Conservation (phyloP, 2,113 vertebrate genomes). For the Phaethornis superciliosus region DNA sequence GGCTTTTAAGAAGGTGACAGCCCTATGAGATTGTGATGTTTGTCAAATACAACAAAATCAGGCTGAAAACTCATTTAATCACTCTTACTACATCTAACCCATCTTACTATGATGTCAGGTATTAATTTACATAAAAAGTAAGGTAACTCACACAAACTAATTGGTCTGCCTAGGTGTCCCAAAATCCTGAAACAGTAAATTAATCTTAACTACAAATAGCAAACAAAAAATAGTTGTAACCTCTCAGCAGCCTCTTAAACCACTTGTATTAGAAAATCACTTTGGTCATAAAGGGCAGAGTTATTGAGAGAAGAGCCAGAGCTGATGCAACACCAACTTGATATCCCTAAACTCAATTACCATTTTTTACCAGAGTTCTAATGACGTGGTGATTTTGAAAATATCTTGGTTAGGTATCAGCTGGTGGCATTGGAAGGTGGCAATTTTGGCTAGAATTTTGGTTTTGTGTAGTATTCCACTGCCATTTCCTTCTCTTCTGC, state of each 20-base stretch:
- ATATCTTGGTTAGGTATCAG: background rate
- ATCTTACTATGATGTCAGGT: background rate
- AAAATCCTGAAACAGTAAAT: background rate
- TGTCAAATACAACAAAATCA: background rate
- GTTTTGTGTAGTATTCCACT: background rate
- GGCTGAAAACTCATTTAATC: background rate
- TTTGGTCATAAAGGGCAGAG: background rate
- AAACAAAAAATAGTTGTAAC: background rate
- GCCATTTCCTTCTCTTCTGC: background rate
- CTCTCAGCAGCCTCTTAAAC: background rate
- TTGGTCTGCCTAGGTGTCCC: background rate
- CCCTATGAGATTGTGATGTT: background rate
- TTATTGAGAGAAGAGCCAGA: background rate
- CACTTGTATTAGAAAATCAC: background rate
- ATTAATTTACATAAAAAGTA: background rate
- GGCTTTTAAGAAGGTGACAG: background rate
- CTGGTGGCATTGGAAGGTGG: background rate
- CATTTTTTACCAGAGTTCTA: background rate
- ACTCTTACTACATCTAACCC: background rate
- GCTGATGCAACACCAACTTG: background rate
- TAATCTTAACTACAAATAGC: background rate
- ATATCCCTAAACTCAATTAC: background rate
- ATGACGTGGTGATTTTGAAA: background rate
- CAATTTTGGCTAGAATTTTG: background rate
- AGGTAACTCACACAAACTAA: background rate